phyloP scores from a whole-genome alignment of 1,140 invertebrate species.

The Danaus melanippus region DNA sequence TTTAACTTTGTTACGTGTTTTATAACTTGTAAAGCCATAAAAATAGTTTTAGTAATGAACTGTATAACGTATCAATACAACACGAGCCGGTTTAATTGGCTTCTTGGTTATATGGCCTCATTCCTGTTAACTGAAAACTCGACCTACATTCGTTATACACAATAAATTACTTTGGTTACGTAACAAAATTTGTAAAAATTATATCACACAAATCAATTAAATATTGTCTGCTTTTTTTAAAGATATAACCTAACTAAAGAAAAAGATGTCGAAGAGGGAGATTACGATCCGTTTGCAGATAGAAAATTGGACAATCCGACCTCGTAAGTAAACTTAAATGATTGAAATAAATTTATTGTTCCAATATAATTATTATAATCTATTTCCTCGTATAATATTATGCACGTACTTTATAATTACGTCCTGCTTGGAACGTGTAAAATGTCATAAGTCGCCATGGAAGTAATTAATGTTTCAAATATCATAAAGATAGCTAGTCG shows the following conservation, averaged over 20 bases:
- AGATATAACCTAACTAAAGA: slow-evolving; percentile 54
- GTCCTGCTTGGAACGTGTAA: too few relatives aligned
- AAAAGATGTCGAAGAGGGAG: slow-evolving; percentile 59
- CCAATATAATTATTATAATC: too few relatives aligned
- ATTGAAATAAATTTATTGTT: too few relatives aligned
- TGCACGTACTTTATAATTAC: too few relatives aligned
- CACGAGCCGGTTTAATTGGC: slow-evolving; percentile 17
- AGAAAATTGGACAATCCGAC: slow-evolving; percentile 82
- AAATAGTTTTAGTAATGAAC: too few relatives aligned
- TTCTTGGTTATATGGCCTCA: slow-evolving; percentile 26
- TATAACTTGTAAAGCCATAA: neutral
- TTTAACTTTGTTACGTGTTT: too few relatives aligned
- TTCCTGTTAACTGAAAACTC: slow-evolving; percentile 16
- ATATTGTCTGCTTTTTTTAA: slow-evolving; percentile 10
- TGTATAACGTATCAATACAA: too few relatives aligned
- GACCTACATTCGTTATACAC: slow-evolving; percentile 4
- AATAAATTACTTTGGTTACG: slow-evolving; percentile 3
- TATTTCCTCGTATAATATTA: too few relatives aligned
- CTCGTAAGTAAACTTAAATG: slow-evolving; percentile 76
- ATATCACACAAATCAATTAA: slow-evolving; percentile 1
- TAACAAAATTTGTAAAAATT: slow-evolving; percentile 1
- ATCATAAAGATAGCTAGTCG: neutral
- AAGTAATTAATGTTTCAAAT: neutral
- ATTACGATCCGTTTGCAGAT: slow-evolving; percentile 82
- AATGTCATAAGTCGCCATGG: too few relatives aligned